Percentiles rank a stretch among this genome's conserved stretches.
phyloP scores from a whole-genome alignment of 2,797 vertebrate genomes.

The Pempheris klunzingeri region DNA sequence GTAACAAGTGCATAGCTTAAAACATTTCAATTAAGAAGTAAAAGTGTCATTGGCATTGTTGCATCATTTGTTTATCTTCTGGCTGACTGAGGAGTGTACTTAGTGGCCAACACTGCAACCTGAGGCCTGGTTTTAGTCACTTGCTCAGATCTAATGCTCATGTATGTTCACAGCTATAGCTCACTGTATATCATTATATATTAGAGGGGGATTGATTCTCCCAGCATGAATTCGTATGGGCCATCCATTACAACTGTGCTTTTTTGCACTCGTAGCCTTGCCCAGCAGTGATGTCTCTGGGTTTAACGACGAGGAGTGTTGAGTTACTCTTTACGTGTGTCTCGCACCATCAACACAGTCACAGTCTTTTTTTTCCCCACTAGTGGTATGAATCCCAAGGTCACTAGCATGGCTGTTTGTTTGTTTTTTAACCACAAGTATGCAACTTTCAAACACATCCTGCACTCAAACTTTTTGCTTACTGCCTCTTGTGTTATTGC shows the following conservation, averaged over 20 bases:
- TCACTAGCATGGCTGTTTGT: background rate
- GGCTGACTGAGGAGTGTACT: background rate
- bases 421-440: background rate
- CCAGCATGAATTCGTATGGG: background rate
- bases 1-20: background rate
- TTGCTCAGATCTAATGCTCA: background rate
- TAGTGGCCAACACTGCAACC: background rate
- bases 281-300: background rate
- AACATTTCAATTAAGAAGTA: background rate
- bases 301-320: too few species aligned
- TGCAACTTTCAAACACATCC: background rate
- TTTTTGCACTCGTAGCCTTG: background rate
- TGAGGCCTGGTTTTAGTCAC: background rate
- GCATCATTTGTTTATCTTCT: slow-evolving; percentile 17
- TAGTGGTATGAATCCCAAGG: background rate
- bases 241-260: background rate
- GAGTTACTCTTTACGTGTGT: background rate
- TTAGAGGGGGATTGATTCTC: background rate
- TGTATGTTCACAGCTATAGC: background rate
- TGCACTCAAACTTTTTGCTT: background rate
- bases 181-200: background rate
- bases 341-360: background rate
- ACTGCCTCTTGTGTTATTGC: background rate
- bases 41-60: background rate
- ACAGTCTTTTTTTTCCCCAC: background rate